A percentile compares a stretch with the other conserved stretches of the same genome.
phyloP scores from a whole-genome alignment of 2,797 vertebrate genomes.

The Rhinichthys osculus region DNA sequence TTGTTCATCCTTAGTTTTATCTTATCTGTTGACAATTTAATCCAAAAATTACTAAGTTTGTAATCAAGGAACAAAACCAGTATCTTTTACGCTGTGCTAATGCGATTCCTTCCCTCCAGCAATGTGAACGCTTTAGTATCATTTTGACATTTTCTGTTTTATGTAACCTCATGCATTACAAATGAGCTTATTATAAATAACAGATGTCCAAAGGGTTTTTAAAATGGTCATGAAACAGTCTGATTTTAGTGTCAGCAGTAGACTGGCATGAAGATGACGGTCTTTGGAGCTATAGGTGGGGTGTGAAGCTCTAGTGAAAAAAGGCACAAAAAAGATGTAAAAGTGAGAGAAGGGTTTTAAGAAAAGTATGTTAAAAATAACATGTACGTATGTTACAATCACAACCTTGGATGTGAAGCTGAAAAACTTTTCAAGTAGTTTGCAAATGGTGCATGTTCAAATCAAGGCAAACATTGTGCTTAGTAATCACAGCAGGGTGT shows the following conservation, averaged over 20 bases:
- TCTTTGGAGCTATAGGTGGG: not conserved
- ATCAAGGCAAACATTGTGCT: constrained; percentile 34
- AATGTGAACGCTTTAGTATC: constrained; percentile 53
- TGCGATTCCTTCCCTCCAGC: constrained; percentile 60
- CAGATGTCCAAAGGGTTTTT: constrained; percentile 71
- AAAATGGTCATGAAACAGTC: constrained; percentile 59
- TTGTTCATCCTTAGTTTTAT: not conserved
- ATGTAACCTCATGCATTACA: constrained; percentile 72
- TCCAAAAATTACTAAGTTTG: not conserved
- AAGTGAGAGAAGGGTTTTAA: not conserved
- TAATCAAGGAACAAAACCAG: not conserved
- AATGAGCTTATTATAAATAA: constrained; percentile 73
- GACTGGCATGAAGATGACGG: not conserved
- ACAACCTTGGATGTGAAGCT: not conserved
- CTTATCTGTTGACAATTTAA: not conserved
- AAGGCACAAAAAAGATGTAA: constrained; percentile 1
- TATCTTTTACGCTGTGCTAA: constrained; percentile 57
- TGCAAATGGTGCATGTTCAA: constrained; percentile 22
- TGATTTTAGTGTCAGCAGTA: constrained; percentile 37
- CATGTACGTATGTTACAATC: not conserved
- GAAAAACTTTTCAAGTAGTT: constrained; percentile 1
- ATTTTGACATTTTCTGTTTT: constrained; percentile 73
- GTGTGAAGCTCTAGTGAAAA: constrained; percentile 31
- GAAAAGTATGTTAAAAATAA: constrained; percentile 24
- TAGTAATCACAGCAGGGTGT: constrained; percentile 27